These are phyloP conservation scores for Scrobipalpa atriplicella DNA, from an alignment of 2,888 invertebrate genomes.

Conservation along the genomic window DNA sequence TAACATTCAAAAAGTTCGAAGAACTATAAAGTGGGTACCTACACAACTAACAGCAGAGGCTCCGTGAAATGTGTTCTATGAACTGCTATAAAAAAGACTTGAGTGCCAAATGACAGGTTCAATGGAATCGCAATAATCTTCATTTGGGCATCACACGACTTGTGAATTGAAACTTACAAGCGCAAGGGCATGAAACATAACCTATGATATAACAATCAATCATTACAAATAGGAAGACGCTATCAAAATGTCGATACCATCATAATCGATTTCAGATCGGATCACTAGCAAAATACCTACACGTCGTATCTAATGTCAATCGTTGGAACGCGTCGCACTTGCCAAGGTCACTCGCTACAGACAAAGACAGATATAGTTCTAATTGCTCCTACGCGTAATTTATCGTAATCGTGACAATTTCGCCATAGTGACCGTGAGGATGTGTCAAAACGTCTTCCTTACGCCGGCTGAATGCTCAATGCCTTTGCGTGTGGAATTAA, in stretches of 20 bases:
- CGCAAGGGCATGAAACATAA: not conserved
- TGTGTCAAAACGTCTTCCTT: slow-evolving; percentile 54
- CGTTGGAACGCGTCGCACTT: slow-evolving; percentile 35
- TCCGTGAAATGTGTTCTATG: not conserved
- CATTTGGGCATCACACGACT: slow-evolving; percentile 4
- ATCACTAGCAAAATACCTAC: slow-evolving; percentile 41
- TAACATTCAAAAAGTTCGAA: slow-evolving; percentile 3
- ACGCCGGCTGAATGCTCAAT: slow-evolving; percentile 48
- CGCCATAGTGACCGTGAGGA: slow-evolving; percentile 59
- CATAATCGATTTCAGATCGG: slow-evolving; percentile 31
- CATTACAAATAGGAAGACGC: slow-evolving; percentile 7
- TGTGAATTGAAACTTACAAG: not conserved
- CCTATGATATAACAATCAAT: slow-evolving; percentile 21
- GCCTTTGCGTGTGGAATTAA: slow-evolving; percentile 48
- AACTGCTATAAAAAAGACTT: not conserved
- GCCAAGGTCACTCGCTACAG: slow-evolving; percentile 47
- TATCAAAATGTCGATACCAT: slow-evolving; percentile 29
- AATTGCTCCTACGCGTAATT: slow-evolving; percentile 46
- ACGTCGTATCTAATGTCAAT: slow-evolving; percentile 38
- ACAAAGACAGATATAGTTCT: slow-evolving; percentile 46
- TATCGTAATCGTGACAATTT: slow-evolving; percentile 53
- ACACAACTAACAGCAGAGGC: too few species aligned
- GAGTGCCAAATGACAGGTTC: not conserved
- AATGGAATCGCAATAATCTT: not conserved
- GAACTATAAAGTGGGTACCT: not conserved